Evolutionary conservation across 92 coral and sea anemone species (phyloP).

Genomic region (Zoanthus gigantus): DNA sequence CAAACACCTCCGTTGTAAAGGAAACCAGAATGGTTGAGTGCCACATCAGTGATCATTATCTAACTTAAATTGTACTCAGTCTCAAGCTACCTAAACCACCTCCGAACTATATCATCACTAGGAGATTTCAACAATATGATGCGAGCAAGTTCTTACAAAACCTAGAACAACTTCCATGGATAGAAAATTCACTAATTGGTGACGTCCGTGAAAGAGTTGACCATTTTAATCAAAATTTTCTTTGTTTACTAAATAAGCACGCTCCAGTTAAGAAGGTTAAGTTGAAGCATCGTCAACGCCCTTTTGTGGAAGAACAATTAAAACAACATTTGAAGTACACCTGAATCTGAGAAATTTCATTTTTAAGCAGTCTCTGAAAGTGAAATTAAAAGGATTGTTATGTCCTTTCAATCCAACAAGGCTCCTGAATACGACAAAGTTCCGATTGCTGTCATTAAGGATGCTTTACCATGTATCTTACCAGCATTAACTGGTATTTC

Average conservation of each 20-base stretch:
- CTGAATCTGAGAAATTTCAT: background rate
- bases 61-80: slow-evolving; percentile 26
- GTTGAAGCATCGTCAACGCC: slow-evolving; percentile 46
- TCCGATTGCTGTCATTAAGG: slow-evolving; percentile 25
- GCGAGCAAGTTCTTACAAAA: slow-evolving; percentile 22
- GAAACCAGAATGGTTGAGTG: slow-evolving; percentile 57
- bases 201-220: slow-evolving; percentile 58
- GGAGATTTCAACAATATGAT: slow-evolving; percentile 33
- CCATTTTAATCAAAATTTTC: slow-evolving; percentile 49
- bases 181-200: slow-evolving; percentile 41
- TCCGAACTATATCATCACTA: slow-evolving; percentile 20
- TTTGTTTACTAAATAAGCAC: slow-evolving; percentile 32
- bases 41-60: slow-evolving; percentile 57
- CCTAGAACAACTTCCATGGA: slow-evolving; percentile 45
- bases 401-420: slow-evolving; percentile 30
- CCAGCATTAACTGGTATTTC: slow-evolving; percentile 35
- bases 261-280: slow-evolving; percentile 51
- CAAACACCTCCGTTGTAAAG: slow-evolving; percentile 33
- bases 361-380: slow-evolving; percentile 13
- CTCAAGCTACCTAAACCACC: slow-evolving; percentile 45
- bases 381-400: slow-evolving; percentile 31
- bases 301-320: too few relatives aligned
- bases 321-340: background rate
- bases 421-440: slow-evolving; percentile 29
- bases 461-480: background rate